phyloP scores from a whole-genome alignment of 1,140 invertebrate species.

The Drosophila bifasciata region DNA sequence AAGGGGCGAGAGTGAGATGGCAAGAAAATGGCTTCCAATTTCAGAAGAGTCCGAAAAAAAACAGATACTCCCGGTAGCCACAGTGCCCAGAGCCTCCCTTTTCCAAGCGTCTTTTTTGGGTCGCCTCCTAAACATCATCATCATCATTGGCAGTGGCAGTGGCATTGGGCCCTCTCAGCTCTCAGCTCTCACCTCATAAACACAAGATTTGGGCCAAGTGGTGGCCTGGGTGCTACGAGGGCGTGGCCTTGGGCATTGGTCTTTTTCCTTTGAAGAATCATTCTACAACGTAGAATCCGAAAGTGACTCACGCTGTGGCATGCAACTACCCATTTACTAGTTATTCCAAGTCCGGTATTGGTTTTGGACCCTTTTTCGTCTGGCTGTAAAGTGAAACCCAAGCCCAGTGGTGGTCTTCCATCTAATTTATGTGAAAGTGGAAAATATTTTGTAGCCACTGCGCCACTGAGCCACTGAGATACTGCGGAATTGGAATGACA shows the following conservation, averaged over 20 bases:
- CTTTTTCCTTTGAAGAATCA: neutral
- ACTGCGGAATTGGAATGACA: too few relatives aligned
- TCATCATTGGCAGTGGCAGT: slow-evolving; percentile 18
- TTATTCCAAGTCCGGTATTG: slow-evolving; percentile 6
- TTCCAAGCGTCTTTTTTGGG: slow-evolving; percentile 14
- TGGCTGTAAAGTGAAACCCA: slow-evolving; percentile 20
- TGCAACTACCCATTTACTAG: slow-evolving; percentile 12
- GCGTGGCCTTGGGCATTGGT: slow-evolving; percentile 51
- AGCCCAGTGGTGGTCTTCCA: slow-evolving; percentile 14
- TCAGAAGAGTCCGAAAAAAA: slow-evolving; percentile 23
- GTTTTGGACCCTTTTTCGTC: neutral
- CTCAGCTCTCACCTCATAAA: slow-evolving; percentile 55
- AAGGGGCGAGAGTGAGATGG: neutral
- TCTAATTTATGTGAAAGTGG: slow-evolving; percentile 60
- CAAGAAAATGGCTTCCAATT: slow-evolving; percentile 74
- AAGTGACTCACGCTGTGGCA: slow-evolving; percentile 37
- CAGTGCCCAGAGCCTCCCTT: too few relatives aligned
- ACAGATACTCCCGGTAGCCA: slow-evolving; percentile 7
- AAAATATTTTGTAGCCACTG: slow-evolving; percentile 37
- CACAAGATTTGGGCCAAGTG: slow-evolving; percentile 10
- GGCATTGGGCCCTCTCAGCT: slow-evolving; percentile 20
- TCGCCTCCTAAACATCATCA: slow-evolving; percentile 27
- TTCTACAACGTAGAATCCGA: slow-evolving; percentile 20
- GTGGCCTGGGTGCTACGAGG: slow-evolving; percentile 36
- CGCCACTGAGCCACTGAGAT: too few relatives aligned